Conservation (phyloP, 2,888 invertebrate genomes). For the Eustalomyia histrio region DNA sequence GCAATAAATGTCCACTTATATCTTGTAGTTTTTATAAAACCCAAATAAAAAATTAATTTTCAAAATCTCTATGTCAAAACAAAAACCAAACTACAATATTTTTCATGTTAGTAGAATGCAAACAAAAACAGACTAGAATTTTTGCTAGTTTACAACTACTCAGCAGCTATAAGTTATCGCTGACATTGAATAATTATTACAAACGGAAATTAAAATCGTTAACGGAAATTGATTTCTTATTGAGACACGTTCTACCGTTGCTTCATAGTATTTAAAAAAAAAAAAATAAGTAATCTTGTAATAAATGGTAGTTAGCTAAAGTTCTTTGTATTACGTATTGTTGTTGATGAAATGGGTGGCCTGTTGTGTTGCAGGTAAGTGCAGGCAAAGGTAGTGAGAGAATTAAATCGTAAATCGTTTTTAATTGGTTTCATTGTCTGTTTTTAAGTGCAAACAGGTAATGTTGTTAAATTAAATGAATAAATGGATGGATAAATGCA, state of each 20-base stretch:
- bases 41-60: slow-evolving; percentile 22
- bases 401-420: slow-evolving; percentile 62
- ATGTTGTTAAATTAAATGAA: slow-evolving; percentile 56
- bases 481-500: slow-evolving; percentile 19
- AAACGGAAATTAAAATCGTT: slow-evolving; percentile 78
- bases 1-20: too few relatives aligned
- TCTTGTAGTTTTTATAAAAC: too few relatives aligned
- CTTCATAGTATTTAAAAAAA: slow-evolving; percentile 49
- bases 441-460: slow-evolving; percentile 63
- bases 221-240: slow-evolving; percentile 77
- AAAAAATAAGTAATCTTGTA: slow-evolving; percentile 32
- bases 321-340: slow-evolving; percentile 22
- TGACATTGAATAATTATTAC: slow-evolving; percentile 77
- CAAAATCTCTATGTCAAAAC: slow-evolving; percentile 24
- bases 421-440: slow-evolving; percentile 65
- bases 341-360: slow-evolving; percentile 8
- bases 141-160: slow-evolving; percentile 34
- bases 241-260: slow-evolving; percentile 62
- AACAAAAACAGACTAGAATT: not conserved
- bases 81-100: slow-evolving; percentile 35
- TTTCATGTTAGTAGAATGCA: not conserved
- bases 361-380: not conserved
- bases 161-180: slow-evolving; percentile 57
- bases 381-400: slow-evolving; percentile 14
- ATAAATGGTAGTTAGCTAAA: slow-evolving; percentile 41